phyloP scores from a whole-genome alignment of 2,113 vertebrate species.

The Chelonoidis abingdonii region DNA sequence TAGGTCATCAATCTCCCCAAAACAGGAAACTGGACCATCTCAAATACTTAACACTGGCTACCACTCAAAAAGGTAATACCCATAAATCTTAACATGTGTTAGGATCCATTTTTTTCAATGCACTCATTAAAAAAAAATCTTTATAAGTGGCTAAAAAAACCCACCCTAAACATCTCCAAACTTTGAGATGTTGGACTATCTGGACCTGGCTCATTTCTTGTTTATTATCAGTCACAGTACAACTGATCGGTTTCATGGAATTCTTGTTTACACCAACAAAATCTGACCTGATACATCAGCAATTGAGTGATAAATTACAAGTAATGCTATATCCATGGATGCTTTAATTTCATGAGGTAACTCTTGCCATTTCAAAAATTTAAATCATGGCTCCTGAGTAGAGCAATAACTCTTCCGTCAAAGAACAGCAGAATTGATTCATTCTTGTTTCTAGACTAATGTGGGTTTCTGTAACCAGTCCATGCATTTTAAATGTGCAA shows the following conservation, averaged over 20 bases:
- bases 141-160: background rate
- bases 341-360: background rate
- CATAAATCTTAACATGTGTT: background rate
- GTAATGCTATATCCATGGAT: background rate
- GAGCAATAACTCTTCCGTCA: background rate
- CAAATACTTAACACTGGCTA: background rate
- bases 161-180: background rate
- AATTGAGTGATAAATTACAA: background rate
- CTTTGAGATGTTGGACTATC: background rate
- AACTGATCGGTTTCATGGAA: background rate
- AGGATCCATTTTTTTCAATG: background rate
- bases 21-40: background rate
- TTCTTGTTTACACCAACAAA: background rate
- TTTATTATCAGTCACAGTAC: background rate
- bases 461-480: background rate
- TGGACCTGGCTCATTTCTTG: background rate
- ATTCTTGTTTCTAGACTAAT: background rate
- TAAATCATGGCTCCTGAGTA: background rate
- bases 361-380: background rate
- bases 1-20: background rate
- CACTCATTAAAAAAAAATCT: background rate
- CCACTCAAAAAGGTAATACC: background rate
- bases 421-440: background rate
- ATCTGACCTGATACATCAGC: background rate
- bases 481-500: background rate